phyloP scores from a whole-genome alignment of 2,888 invertebrate genomes.

The Dysmachus trigonus region DNA sequence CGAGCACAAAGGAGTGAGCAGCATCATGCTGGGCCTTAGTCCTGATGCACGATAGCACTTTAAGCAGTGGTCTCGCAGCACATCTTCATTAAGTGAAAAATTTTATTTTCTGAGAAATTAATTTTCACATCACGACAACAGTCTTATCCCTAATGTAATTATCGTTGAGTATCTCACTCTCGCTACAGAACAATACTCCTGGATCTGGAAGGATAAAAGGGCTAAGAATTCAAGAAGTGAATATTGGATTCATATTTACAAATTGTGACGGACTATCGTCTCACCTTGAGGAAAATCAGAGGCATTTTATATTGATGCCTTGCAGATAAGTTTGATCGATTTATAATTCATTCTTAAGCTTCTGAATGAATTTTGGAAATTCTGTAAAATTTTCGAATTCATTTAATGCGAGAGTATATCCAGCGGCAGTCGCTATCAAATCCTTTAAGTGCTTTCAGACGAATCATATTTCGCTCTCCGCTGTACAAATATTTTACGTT shows the following conservation, averaged over 20 bases:
- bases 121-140: constrained; percentile 26
- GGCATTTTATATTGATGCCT: not conserved
- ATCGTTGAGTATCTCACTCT: not conserved
- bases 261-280: not conserved
- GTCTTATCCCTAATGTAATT: constrained; percentile 15
- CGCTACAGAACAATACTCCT: not conserved
- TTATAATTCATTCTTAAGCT: not conserved
- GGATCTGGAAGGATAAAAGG: not conserved
- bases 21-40: not conserved
- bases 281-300: not conserved
- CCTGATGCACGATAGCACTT: constrained; percentile 7
- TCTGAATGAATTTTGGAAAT: not conserved
- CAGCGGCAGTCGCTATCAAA: not conserved
- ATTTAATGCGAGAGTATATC: not conserved
- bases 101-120: constrained; percentile 26
- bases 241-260: not conserved
- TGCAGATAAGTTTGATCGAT: not conserved
- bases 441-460: not conserved
- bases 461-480: not conserved
- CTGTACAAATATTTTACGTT: not conserved
- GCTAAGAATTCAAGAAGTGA: not conserved
- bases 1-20: not conserved
- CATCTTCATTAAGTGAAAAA: constrained; percentile 24
- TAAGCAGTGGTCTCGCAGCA: not conserved
- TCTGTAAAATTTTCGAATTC: not conserved